Percentiles rank a stretch among this genome's conserved stretches.
Evolutionary conservation across 2,888 invertebrate genomes (phyloP).

Genomic region (Esperia sulphurella): DNA sequence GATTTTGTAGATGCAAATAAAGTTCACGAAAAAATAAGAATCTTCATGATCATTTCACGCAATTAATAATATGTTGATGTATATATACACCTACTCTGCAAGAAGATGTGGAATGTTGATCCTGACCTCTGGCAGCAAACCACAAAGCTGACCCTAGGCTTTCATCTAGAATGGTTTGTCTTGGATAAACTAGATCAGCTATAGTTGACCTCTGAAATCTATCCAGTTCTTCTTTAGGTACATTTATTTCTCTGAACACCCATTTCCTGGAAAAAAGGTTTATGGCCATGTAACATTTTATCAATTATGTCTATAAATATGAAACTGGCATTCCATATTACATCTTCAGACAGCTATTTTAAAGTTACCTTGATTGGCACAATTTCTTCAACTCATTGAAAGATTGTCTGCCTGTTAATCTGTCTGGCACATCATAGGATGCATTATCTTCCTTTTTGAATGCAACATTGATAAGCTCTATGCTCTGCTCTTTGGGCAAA

Average conservation of each 20-base stretch:
- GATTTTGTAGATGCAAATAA: too few species aligned
- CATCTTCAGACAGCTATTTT: not conserved
- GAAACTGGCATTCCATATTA: too few species aligned
- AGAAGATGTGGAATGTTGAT: constrained; percentile 73
- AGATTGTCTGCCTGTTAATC: constrained; percentile 87
- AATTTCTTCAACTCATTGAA: constrained; percentile 82
- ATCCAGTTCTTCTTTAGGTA: constrained; percentile 83
- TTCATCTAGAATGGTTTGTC: constrained; percentile 94
- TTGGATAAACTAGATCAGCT: constrained; percentile 90
- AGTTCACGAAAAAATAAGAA: too few species aligned
- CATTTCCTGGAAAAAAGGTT: constrained; percentile 78
- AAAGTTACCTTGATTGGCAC: constrained; percentile 79
- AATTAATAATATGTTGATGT: too few species aligned
- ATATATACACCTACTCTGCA: constrained; percentile 75
- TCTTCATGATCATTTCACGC: too few species aligned
- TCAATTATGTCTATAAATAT: not conserved
- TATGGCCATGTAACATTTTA: not conserved
- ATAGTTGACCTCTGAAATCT: constrained; percentile 78
- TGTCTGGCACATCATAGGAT: constrained; percentile 89
- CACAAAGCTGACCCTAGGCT: constrained; percentile 97
- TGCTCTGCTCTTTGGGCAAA: constrained; percentile 81
- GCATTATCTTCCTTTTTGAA: constrained; percentile 80
- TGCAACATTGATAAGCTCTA: constrained; percentile 97
- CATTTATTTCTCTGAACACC: constrained; percentile 91
- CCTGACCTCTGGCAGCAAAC: constrained; percentile 93